Conservation (phyloP, 2,113 vertebrate species). For the Lontra canadensis region DNA sequence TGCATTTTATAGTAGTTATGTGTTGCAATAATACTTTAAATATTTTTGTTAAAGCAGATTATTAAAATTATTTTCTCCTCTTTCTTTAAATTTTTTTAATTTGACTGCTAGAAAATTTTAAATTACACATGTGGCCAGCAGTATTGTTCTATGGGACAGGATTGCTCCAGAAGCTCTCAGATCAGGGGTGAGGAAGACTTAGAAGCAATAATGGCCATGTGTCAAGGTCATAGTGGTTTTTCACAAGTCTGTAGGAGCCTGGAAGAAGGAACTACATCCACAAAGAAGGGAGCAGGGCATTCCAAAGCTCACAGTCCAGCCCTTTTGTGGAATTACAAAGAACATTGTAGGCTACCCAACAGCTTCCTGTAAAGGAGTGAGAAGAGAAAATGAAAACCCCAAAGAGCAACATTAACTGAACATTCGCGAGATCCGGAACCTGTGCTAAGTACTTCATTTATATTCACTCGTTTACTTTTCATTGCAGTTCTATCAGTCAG, state of each 20-base stretch:
- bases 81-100: neutral
- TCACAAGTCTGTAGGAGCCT: neutral
- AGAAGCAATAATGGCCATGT: neutral
- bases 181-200: neutral
- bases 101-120: neutral
- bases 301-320: neutral
- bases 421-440: accelerated
- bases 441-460: neutral
- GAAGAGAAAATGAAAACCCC: neutral
- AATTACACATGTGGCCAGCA: neutral
- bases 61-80: neutral
- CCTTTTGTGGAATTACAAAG: neutral
- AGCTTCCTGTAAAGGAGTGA: neutral
- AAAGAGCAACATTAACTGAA: neutral
- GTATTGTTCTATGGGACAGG: too few relatives aligned
- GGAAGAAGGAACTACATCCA: neutral
- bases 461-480: neutral
- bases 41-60: neutral
- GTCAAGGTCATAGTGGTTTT: accelerated
- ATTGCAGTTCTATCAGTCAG: neutral
- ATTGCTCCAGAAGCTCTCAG: neutral
- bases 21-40: neutral
- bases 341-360: neutral
- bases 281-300: neutral
- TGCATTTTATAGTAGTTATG: neutral